phyloP scores from a whole-genome alignment of 2,888 invertebrate species.

The Xestia sexstrigata region DNA sequence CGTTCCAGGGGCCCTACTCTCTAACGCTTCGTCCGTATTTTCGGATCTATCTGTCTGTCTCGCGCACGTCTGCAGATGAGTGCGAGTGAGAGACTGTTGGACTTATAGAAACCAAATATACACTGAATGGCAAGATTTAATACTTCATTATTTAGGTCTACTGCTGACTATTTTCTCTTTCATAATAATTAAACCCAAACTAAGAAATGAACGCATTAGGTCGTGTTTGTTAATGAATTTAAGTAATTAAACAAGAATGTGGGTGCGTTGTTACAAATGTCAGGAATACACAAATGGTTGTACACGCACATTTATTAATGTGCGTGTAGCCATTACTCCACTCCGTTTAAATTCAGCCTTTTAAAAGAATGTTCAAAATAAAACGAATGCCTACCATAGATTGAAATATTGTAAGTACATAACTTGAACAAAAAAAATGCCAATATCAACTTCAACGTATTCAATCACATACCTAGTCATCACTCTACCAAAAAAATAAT shows the following conservation, averaged over 20 bases:
- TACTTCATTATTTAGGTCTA: background rate
- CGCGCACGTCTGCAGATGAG: no score
- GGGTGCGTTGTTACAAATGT: constrained; percentile 47
- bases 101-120: background rate
- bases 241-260: constrained; percentile 44
- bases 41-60: no score
- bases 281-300: constrained; percentile 23
- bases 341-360: constrained; percentile 35
- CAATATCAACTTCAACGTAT: constrained; percentile 28
- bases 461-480: constrained; percentile 32
- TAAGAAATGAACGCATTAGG: background rate
- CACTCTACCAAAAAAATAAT: constrained; percentile 26
- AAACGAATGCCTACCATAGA: constrained; percentile 10
- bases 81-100: no score
- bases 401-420: background rate
- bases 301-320: constrained; percentile 44
- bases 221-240: constrained; percentile 34
- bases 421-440: constrained; percentile 21
- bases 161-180: background rate
- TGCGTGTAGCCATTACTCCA: constrained; percentile 24
- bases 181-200: background rate
- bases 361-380: constrained; percentile 11
- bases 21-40: no score
- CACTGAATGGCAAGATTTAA: background rate
- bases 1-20: no score